Percentiles rank a stretch among this genome's conserved stretches.
Evolutionary conservation across 1,140 invertebrate species (phyloP).

Genomic region (Chironomus tepperi): DNA sequence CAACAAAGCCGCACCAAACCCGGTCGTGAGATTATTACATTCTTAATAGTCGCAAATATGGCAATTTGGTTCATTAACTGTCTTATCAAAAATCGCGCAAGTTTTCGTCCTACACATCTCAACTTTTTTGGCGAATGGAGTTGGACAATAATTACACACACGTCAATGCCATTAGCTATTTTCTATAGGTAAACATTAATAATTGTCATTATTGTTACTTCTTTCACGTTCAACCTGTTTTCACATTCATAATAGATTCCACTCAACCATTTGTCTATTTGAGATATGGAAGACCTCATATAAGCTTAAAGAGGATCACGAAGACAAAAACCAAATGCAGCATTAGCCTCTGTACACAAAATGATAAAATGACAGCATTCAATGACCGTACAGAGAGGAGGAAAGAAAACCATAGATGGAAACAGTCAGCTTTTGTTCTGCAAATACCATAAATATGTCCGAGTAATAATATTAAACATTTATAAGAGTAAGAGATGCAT

Average conservation of each 20-base stretch:
- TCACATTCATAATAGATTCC: conserved; percentile 73
- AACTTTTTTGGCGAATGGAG: conserved; percentile 73
- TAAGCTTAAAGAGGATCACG: conserved; percentile 44
- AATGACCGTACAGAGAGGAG: too few relatives aligned
- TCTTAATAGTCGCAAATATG: conserved; percentile 74
- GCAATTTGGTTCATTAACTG: conserved; percentile 81
- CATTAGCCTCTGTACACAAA: too few relatives aligned
- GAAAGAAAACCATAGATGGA: too few relatives aligned
- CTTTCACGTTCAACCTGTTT: not conserved
- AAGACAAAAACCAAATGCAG: not conserved
- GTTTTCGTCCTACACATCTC: conserved; percentile 67
- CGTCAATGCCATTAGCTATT: conserved; percentile 76
- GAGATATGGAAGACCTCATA: conserved; percentile 95
- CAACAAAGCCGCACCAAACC: conserved; percentile 60
- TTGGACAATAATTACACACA: conserved; percentile 80
- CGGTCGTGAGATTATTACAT: conserved; percentile 73
- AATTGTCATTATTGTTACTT: not conserved
- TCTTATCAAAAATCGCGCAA: conserved; percentile 71
- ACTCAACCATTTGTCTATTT: conserved; percentile 90
- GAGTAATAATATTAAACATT: too few relatives aligned
- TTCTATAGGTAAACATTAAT: conserved; percentile 59
- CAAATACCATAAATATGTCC: too few relatives aligned
- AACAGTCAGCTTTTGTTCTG: too few relatives aligned
- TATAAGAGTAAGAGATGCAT: too few relatives aligned
- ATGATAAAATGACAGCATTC: too few relatives aligned